Conservation (phyloP, 2,888 invertebrate genomes). For the Eupithecia pulchellata region DNA sequence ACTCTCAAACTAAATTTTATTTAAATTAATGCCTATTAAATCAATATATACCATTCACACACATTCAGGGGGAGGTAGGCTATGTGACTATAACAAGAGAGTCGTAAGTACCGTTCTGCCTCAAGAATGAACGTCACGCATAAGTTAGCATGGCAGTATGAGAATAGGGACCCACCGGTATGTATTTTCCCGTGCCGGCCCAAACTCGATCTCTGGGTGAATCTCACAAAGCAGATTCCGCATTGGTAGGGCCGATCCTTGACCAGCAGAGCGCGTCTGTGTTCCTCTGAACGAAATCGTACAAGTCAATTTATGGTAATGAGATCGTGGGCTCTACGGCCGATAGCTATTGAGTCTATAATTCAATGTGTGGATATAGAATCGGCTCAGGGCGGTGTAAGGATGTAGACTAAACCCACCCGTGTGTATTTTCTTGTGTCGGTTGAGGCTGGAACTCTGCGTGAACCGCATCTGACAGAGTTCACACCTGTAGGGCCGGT, state of each 20-base stretch:
- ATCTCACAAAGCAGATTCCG: slow-evolving; percentile 87
- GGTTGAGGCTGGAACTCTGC: slow-evolving; percentile 89
- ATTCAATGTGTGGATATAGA: slow-evolving; percentile 51
- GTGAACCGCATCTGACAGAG: slow-evolving; percentile 89
- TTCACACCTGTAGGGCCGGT: slow-evolving; percentile 88
- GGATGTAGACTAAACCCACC: slow-evolving; percentile 74
- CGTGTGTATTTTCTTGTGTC: slow-evolving; percentile 89
- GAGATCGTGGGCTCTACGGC: slow-evolving; percentile 47
- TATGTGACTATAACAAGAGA: slow-evolving; percentile 52
- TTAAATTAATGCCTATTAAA: slow-evolving; percentile 63
- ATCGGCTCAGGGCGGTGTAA: slow-evolving; percentile 63
- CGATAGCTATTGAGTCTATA: slow-evolving; percentile 24
- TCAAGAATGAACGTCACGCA: slow-evolving; percentile 72
- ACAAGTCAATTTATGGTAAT: slow-evolving; percentile 61
- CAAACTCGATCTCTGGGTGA: slow-evolving; percentile 88
- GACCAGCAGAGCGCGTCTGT: slow-evolving; percentile 79
- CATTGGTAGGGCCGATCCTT: slow-evolving; percentile 87
- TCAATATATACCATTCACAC: slow-evolving; percentile 73
- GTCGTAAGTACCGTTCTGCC: slow-evolving; percentile 74
- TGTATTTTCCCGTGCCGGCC: slow-evolving; percentile 89
- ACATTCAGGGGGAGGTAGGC: slow-evolving; percentile 82
- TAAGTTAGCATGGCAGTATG: slow-evolving; percentile 61
- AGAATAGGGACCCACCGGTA: slow-evolving; percentile 80
- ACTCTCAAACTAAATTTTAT: slow-evolving; percentile 68
- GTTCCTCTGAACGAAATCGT: slow-evolving; percentile 80